phyloP scores from a whole-genome alignment of 53 echinoderm and acorn worm species.

The Crossaster papposus region DNA sequence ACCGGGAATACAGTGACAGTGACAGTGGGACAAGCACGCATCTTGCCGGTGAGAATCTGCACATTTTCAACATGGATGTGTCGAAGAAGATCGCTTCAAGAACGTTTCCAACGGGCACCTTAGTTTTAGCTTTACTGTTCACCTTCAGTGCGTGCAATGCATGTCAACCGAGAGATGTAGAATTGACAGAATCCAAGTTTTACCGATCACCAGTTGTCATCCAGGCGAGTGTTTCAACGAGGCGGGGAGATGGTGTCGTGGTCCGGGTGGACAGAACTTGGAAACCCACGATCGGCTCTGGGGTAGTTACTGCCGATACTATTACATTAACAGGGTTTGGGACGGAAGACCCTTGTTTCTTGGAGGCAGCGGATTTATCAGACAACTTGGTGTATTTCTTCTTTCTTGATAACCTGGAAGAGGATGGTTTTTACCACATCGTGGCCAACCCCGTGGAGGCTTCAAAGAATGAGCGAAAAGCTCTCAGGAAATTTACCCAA shows the following conservation, averaged over 20 bases:
- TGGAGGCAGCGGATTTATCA: slow-evolving; percentile 42
- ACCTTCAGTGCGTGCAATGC: slow-evolving; percentile 40
- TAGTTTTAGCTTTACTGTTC: slow-evolving; percentile 14
- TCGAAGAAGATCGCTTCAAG: slow-evolving; percentile 29
- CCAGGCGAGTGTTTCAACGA: slow-evolving; percentile 14
- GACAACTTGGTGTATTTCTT: slow-evolving; percentile 41
- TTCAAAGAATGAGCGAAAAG: slow-evolving; percentile 10
- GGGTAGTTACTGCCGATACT: neutral
- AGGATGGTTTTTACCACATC: slow-evolving; percentile 36
- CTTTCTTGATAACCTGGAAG: slow-evolving; percentile 30
- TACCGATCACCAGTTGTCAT: slow-evolving; percentile 32
- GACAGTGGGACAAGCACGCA: neutral
- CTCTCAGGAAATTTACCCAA: slow-evolving; percentile 14
- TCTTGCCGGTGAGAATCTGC: neutral
- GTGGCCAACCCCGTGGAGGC: slow-evolving; percentile 45
- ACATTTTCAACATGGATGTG: slow-evolving; percentile 41
- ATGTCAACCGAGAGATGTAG: slow-evolving; percentile 31
- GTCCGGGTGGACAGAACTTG: slow-evolving; percentile 40
- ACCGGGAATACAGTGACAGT: neutral
- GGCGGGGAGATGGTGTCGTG: neutral
- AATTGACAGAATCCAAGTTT: slow-evolving; percentile 30
- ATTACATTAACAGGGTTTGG: slow-evolving; percentile 58
- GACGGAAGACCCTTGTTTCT: slow-evolving; percentile 62
- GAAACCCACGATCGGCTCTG: neutral
- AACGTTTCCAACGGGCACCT: slow-evolving; percentile 4